Evolutionary conservation across 2,888 invertebrate genomes (phyloP), one percentile per base, ranked within the genome.

Genomic region (Cantharis lateralis): DNA sequence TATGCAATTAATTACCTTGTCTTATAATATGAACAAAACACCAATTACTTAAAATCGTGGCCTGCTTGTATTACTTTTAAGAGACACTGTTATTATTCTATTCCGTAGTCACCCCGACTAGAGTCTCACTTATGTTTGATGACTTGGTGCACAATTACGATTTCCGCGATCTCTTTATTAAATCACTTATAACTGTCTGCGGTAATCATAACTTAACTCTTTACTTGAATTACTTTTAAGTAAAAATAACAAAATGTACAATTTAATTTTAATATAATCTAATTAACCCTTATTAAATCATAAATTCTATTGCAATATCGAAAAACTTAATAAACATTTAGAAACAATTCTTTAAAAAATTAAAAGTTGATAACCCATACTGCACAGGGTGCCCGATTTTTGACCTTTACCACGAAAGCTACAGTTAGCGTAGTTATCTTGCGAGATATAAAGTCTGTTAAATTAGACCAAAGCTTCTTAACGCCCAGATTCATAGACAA

Each of bases 131-230:
- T 73, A 71, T 72, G 24, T 63, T 26, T 63, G 69, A 72, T 72
- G 68, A 78, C 70, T 72, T 72, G 75, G 70, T 75, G 75, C 64
- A 72, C 75, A 78, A 78, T 78, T 78, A 78, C 78, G 73, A 78
- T 78, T 78, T 78, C 78, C 78, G 70, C 75, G 75, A 75, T 70
- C 72, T 66, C 63, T 72, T 72, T 70, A 78, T 78, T 78, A 75
- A 78, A 78, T 78, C 70, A 77, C 28, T 72, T 72, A 61, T 63
- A 68, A 68, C 26, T 64, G 74, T 74, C 77, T 77, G 77, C 74
- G 75, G 18, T 28, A 61, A 28, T 48, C 48, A 48, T 48, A 48
- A 2, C 48, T n/a, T n/a, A n/a, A 48, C 48, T 48, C n/a, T 48
- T 48, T n/a, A n/a, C n/a, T 48, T n/a, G 48, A 48, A 48, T 48